Base-by-base conservation (phyloP, 2,888 invertebrate species). In the Baccha elongata region DNA sequence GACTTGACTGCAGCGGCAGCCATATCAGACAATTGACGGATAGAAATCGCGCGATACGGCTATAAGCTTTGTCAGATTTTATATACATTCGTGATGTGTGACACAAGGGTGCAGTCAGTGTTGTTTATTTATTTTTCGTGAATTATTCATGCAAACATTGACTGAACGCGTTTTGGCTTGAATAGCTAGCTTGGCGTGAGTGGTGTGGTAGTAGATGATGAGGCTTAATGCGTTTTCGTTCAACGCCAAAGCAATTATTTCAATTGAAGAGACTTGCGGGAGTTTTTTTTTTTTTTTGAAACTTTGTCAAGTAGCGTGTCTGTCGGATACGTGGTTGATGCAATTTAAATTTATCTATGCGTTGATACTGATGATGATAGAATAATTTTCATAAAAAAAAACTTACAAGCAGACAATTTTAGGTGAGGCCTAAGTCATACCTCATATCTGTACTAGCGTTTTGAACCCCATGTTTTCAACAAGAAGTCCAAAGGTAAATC, bases 1-100 rank as follows among this genome's bases (percentile, higher is more conserved):
- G 64, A 62, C 46, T 71, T n/a, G n/a, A n/a, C n/a, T n/a, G n/a
- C n/a, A n/a, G n/a, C n/a, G n/a, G 48, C 32, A 29, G 42, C 19
- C 73, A 52, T n/a, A n/a, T 46, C 55, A 62, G 35, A 52, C 42
- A 58, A 42, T 60, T 74, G 42, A 60, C 50, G 53, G 55, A 64
- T 55, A 65, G 48, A 62, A 15, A 62, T 21, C 11, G 19, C 29
- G 19, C 32, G n/a, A 23, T 74, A 50, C 15, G 37, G 37, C 17
- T 44, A 37, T 19, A 19, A 50, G 58, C 44, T 68, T 17, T 53
- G 44, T 55, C 32, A 71, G 72, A 78, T 52, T 50, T 2, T 10
- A 32, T 35, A 35, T 21, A 26, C 58, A 17, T 32, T 50, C 32
- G 26, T 15, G 37, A 46, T 50, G 15, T 52, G 35, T 35, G 37